A percentile compares a stretch with the other conserved stretches of the same genome.
Evolutionary conservation across 2,888 invertebrate species (phyloP).

Genomic region (Mycalesis mineus): DNA sequence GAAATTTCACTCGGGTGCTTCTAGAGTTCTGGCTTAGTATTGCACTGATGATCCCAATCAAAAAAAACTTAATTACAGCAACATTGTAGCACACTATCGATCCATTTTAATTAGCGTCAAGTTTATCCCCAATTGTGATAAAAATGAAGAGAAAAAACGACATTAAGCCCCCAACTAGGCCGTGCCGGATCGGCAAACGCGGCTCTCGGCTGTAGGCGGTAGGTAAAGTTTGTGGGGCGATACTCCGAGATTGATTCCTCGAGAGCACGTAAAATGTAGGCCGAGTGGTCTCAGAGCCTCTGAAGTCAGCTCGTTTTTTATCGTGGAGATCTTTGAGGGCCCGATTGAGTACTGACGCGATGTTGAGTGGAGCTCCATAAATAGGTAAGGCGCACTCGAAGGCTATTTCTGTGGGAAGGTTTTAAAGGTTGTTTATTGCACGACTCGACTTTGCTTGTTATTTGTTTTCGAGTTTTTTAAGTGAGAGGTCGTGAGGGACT

Average conservation of each 20-base stretch:
- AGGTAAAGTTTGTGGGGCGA: slow-evolving; percentile 38
- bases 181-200: slow-evolving; percentile 33
- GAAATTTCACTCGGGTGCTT: no score
- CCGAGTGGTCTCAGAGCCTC: slow-evolving; percentile 34
- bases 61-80: no score
- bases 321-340: slow-evolving; percentile 35
- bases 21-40: no score
- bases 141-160: not conserved
- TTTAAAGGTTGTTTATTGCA: slow-evolving; percentile 8
- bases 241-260: slow-evolving; percentile 39
- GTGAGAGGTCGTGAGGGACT: not conserved
- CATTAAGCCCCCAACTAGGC: slow-evolving; percentile 19
- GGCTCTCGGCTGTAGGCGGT: slow-evolving; percentile 24
- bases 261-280: slow-evolving; percentile 38
- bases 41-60: no score
- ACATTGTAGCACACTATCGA: not conserved
- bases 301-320: slow-evolving; percentile 42
- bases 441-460: slow-evolving; percentile 21
- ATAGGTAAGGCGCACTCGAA: slow-evolving; percentile 34
- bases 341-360: slow-evolving; percentile 33
- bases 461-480: slow-evolving; percentile 21
- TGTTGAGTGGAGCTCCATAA: slow-evolving; percentile 33
- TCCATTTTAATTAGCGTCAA: not conserved
- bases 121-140: not conserved
- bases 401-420: slow-evolving; percentile 29